These are phyloP conservation scores for Fulica atra DNA, from an alignment of 2,113 vertebrate species.

Conservation along the genomic window DNA sequence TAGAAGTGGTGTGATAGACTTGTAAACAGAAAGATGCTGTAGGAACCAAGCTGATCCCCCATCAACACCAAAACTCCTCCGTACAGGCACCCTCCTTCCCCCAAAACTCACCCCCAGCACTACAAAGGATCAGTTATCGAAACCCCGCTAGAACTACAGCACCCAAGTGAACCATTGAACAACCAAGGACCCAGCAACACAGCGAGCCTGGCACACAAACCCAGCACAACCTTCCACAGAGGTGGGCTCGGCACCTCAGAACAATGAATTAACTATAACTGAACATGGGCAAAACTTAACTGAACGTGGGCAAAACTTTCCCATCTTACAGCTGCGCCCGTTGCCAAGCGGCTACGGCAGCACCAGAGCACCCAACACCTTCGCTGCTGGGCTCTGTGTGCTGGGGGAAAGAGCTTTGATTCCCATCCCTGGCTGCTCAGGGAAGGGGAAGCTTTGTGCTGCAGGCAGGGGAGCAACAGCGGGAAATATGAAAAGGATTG, in stretches of 20 bases:
- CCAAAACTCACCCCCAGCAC: not conserved
- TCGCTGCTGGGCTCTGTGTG: too few relatives aligned
- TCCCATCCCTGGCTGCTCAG: too few relatives aligned
- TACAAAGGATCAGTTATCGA: not conserved
- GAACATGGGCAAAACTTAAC: not conserved
- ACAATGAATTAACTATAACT: not conserved
- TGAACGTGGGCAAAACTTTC: not conserved
- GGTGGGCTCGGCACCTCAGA: not conserved
- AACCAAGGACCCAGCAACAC: too few relatives aligned
- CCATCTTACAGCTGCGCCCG: too few relatives aligned
- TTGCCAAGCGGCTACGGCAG: too few relatives aligned
- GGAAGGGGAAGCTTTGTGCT: too few relatives aligned
- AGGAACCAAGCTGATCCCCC: not conserved
- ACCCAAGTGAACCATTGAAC: not conserved
- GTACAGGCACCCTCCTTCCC: rapidly evolving
- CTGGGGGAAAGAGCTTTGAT: too few relatives aligned
- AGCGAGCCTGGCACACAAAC: rapidly evolving
- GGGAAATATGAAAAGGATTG: too few relatives aligned
- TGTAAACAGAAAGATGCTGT: not conserved
- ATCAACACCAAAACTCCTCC: not conserved
- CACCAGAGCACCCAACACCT: too few relatives aligned
- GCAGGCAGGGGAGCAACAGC: too few relatives aligned
- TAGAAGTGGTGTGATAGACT: not conserved
- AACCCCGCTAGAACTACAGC: rapidly evolving
- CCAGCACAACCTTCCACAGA: rapidly evolving